phyloP scores from a whole-genome alignment of 2,888 invertebrate genomes.

The Aphelenchoides bicaudatus region DNA sequence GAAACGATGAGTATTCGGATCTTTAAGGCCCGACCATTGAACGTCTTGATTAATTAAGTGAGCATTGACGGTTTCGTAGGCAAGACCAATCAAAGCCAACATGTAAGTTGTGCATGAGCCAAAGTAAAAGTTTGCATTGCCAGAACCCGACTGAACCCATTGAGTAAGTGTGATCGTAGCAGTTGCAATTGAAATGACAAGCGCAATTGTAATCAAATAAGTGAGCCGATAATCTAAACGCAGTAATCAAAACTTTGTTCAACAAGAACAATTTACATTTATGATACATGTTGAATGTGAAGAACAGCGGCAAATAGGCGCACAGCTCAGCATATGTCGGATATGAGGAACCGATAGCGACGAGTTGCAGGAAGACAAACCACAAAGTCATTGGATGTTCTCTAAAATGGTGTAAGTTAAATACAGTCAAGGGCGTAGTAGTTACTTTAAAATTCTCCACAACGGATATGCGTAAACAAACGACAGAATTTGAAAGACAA shows the following conservation, averaged over 20 bases:
- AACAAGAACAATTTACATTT: slow-evolving; percentile 43
- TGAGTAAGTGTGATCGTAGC: slow-evolving; percentile 12
- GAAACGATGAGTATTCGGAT: slow-evolving; percentile 11
- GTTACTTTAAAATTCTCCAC: slow-evolving; percentile 63
- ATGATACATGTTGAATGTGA: slow-evolving; percentile 77
- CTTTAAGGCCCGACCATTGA: not conserved
- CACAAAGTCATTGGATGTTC: slow-evolving; percentile 62
- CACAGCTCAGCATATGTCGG: slow-evolving; percentile 92
- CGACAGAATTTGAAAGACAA: slow-evolving; percentile 92
- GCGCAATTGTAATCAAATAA: slow-evolving; percentile 7
- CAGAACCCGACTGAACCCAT: slow-evolving; percentile 95
- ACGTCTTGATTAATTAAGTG: not conserved
- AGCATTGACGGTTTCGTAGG: slow-evolving; percentile 10
- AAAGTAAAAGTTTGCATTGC: slow-evolving; percentile 99
- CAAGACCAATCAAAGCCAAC: slow-evolving; percentile 71
- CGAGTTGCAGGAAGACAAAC: slow-evolving; percentile 67
- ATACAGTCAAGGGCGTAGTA: too few species aligned
- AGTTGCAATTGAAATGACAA: not conserved
- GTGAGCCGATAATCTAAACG: slow-evolving; percentile 1
- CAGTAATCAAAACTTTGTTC: too few species aligned
- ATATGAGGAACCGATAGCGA: slow-evolving; percentile 90
- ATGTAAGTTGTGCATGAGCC: slow-evolving; percentile 91
- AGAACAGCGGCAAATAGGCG: slow-evolving; percentile 81
- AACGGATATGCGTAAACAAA: slow-evolving; percentile 85
- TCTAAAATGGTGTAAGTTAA: slow-evolving; percentile 43